Conservation (phyloP, 2,113 vertebrate species). For the Urocynchramus pylzowi region DNA sequence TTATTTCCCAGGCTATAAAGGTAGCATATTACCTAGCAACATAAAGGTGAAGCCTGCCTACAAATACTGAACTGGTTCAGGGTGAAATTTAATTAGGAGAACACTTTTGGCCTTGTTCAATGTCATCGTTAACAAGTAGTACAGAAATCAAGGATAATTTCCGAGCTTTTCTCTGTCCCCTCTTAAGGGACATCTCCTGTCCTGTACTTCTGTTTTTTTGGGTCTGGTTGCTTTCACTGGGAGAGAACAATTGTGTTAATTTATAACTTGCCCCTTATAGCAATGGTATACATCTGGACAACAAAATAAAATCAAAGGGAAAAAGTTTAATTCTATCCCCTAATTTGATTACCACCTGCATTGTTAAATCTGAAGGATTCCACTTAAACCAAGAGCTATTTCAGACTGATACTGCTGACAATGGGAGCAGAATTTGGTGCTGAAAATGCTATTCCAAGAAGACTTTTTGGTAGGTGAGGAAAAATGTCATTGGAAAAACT, state of each 20-base stretch:
- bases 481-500: not conserved
- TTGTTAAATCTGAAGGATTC: not conserved
- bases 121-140: not conserved
- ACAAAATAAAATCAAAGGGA: not conserved
- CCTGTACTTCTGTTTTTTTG: not conserved
- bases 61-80: slow-evolving; percentile 1
- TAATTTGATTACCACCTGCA: not conserved
- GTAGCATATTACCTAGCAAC: not conserved
- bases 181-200: not conserved
- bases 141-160: not conserved
- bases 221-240: not conserved
- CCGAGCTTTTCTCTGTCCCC: not conserved
- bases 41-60: slow-evolving; percentile 15
- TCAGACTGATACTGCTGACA: not conserved
- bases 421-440: not conserved
- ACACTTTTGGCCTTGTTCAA: not conserved
- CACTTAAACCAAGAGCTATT: not conserved
- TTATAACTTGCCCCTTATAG: not conserved
- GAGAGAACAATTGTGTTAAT: not conserved
- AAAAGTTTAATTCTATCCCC: not conserved
- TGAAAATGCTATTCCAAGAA: not conserved
- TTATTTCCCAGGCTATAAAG: slow-evolving; percentile 22
- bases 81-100: slow-evolving; percentile 47
- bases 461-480: not conserved
- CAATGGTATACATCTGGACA: not conserved